Base-by-base conservation (phyloP, 2,888 invertebrate genomes). In the Hecatera dysodea region DNA sequence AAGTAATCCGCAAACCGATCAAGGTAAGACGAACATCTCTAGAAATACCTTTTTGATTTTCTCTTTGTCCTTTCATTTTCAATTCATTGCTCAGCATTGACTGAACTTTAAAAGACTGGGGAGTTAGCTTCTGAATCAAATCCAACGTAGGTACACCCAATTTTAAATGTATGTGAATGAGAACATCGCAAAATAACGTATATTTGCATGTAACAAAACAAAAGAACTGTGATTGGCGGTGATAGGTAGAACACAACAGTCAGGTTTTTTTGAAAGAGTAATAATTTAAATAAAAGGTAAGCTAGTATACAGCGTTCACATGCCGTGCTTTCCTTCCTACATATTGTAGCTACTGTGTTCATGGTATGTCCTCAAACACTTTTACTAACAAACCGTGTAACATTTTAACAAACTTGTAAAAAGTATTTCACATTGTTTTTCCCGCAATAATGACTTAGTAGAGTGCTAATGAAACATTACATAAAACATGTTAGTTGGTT, bases 1-100 rank as follows among this genome's bases (percentile, higher is more conserved):
- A 93, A 95, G 94, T 55, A 97, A 97, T 90, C 97, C 97, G 55
- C 96, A 97, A 88, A 97, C 97, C 75, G 96, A 97, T 85, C 97
- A 97, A 96, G 98, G 98, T 97, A 95, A 68, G 72, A 42, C 27
- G 22, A 24, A 12, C 36, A 48, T 36, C 9, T 17, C 55, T 15
- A 19, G 15, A 12, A 39, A 39, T 39, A 15, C 4, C 39, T 39
- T 12, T n/a, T n/a, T n/a, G n/a, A n/a, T n/a, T n/a, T n/a, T 39
- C 3, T 12, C 39, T 39, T 2, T 39, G 2, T 39, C 39, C 39
- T 39, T 39, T 70, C 4, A 1, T 36, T 33, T 2, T 42, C 3
- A 24, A 24, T 17, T 46, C 3, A 19, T 55, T 46, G 22, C 11
- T 12, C 39, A 39, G 15, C 39, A 39, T 39, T 2, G 39, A 12